These are phyloP conservation scores for Galerucella calmariensis DNA, from an alignment of 2,888 invertebrate genomes.

Conservation along the genomic window DNA sequence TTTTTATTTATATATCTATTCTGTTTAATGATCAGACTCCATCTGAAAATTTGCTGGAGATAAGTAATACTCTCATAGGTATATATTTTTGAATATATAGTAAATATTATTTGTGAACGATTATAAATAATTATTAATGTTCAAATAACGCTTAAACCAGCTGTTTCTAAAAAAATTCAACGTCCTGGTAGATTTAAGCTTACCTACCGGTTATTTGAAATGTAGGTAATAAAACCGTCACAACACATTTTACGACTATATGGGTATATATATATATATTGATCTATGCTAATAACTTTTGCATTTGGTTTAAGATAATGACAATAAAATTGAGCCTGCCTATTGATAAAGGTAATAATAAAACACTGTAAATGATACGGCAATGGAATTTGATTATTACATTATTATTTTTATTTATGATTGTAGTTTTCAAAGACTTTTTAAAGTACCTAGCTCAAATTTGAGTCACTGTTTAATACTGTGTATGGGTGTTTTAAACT, in stretches of 20 bases:
- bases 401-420: background rate
- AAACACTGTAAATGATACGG: background rate
- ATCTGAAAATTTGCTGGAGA: too few relatives aligned
- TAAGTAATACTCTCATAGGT: too few relatives aligned
- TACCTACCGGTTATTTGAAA: background rate
- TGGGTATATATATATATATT: too few relatives aligned
- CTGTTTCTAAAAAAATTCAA: background rate
- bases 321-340: conserved; percentile 7
- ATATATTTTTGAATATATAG: too few relatives aligned
- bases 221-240: background rate
- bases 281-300: background rate
- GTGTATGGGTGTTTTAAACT: too few relatives aligned
- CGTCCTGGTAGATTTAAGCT: background rate
- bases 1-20: too few relatives aligned
- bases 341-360: background rate
- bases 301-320: conserved; percentile 8
- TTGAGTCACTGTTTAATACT: too few relatives aligned
- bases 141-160: background rate
- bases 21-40: too few relatives aligned
- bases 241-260: background rate
- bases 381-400: background rate
- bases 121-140: too few relatives aligned
- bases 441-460: too few relatives aligned
- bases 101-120: too few relatives aligned
- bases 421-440: too few relatives aligned